Conservation (phyloP, 2,797 vertebrate genomes). For the Etheostoma perlongum region DNA sequence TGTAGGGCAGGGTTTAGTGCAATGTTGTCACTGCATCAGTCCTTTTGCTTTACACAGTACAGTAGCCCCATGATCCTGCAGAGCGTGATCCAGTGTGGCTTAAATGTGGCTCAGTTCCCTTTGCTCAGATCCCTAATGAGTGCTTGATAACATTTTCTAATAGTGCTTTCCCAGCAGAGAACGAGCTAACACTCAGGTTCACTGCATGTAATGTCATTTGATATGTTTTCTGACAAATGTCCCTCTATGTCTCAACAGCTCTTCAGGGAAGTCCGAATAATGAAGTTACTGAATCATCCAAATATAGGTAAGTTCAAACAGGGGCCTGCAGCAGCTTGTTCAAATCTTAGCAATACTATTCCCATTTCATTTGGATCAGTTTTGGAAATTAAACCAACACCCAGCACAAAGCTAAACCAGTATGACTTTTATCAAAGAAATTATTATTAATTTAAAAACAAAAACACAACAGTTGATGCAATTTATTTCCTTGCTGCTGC, state of each 20-base stretch:
- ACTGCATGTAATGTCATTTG: conserved; percentile 24
- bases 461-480: neutral
- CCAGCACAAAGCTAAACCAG: neutral
- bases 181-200: neutral
- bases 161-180: conserved; percentile 25
- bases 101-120: conserved; percentile 38
- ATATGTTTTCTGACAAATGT: conserved; percentile 23
- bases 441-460: no score
- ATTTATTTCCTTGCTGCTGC: neutral
- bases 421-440: neutral
- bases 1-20: conserved; percentile 49
- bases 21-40: conserved; percentile 27
- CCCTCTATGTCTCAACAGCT: conserved; percentile 86
- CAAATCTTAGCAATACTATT: neutral
- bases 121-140: conserved; percentile 12
- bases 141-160: conserved; percentile 23
- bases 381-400: conserved; percentile 11
- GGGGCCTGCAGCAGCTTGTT: conserved; percentile 14
- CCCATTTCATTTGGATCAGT: conserved; percentile 5
- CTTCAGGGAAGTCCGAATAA: conserved; percentile 97
- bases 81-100: conserved; percentile 30
- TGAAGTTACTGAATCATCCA: conserved; percentile 97
- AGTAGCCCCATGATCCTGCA: conserved; percentile 44
- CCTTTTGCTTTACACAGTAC: conserved; percentile 48
- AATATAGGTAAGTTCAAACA: conserved; percentile 91